Evolutionary conservation across 2,113 vertebrate species (phyloP), one percentile per base, ranked within the genome.

Genomic region (Salvelinus alpinus): DNA sequence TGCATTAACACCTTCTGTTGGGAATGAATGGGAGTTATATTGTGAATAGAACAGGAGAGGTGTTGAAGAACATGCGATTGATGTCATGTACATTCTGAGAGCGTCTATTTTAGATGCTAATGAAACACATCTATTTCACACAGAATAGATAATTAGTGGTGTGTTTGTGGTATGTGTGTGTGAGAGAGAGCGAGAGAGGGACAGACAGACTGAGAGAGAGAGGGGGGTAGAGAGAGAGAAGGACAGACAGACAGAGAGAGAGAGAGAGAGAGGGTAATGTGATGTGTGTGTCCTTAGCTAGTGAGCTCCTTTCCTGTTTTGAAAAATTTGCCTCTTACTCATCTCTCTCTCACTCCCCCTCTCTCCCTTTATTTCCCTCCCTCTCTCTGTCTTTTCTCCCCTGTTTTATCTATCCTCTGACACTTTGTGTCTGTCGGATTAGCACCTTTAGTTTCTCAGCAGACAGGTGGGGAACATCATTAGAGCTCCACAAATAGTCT

Each of bases 401-500:
- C 12, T 16, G n/a, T 27, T 66, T 66, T 13, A 25, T 47, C 16
- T 13, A 25, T 47, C 16, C 67, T 25, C 44, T 25, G 71, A 34
- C 62, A 29, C 69, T 31, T 64, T 44, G 60, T 72, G 76, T 71
- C 67, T 64, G 54, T 65, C 47, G 14, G 76, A 66, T 78, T 75
- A 57, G 20, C 78, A 66, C 68, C 60, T 71, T 70, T 65, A 22
- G 75, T 59, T 74, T 75, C 25, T 51, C 22, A 20, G 62, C 47
- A 71, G n/a, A 47, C 66, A 54, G 57, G 22, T 31, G 7, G 38
- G 22, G 78, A 59, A 38, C 34, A 44, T 76, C 62, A 80, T 80
- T 76, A 76, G 31, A 69, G 27, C 62, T 64, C 70, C 48, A 38
- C n/a, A 72, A 72, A 76, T 71, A 76, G 48, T 59, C 60, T 31